Evolutionary conservation across 2,113 vertebrate genomes (phyloP).

Genomic region (Meleagris gallopavo): DNA sequence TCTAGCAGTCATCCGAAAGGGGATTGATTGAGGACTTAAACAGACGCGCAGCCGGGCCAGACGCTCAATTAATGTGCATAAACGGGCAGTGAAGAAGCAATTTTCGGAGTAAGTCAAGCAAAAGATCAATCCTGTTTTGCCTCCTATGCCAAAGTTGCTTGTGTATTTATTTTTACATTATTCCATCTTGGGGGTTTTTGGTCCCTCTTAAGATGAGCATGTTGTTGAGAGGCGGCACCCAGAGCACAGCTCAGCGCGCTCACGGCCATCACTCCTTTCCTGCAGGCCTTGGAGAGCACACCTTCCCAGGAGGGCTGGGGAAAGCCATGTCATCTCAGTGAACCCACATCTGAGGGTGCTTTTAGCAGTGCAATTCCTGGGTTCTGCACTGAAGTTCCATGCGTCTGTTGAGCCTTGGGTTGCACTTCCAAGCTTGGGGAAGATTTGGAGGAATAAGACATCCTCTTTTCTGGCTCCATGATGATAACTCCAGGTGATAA

Average conservation of each 20-base stretch:
- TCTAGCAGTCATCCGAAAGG: slow-evolving; percentile 29
- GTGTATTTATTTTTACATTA: slow-evolving; percentile 11
- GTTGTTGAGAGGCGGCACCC: background rate
- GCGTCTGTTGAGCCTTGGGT: background rate
- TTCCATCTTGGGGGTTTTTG: background rate
- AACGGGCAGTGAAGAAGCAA: slow-evolving; percentile 67
- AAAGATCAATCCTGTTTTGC: slow-evolving; percentile 69
- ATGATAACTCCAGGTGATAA: background rate
- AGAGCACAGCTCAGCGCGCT: background rate
- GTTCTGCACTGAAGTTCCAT: background rate
- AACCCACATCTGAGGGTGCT: background rate
- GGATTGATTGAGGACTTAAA: slow-evolving; percentile 72
- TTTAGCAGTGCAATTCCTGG: background rate
- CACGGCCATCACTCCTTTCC: background rate
- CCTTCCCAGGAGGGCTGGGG: rapidly evolving
- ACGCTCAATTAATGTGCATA: slow-evolving; percentile 67
- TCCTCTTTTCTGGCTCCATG: background rate
- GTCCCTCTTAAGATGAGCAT: background rate
- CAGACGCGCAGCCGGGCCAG: slow-evolving; percentile 40
- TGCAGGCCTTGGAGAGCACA: background rate
- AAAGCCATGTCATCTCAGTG: rapidly evolving
- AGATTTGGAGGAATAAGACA: rapidly evolving
- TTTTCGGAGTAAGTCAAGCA: slow-evolving; percentile 68
- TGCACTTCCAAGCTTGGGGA: background rate
- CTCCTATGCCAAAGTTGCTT: slow-evolving; percentile 10